phyloP scores from a whole-genome alignment of 2,113 vertebrate genomes.

The Trichechus manatus region DNA sequence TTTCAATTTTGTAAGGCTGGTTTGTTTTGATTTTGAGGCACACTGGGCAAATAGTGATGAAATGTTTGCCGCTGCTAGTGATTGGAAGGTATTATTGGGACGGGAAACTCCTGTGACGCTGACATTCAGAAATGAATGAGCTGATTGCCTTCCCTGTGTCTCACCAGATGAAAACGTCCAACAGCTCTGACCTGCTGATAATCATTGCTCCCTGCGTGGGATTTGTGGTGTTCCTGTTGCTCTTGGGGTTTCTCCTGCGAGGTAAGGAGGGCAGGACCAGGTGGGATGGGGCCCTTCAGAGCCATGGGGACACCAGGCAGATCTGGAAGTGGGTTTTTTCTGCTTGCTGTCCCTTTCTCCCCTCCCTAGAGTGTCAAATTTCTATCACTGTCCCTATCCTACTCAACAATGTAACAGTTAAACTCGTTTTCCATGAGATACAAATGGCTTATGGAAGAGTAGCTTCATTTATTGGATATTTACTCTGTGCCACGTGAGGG shows the following conservation, averaged over 20 bases:
- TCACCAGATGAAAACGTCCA: background rate
- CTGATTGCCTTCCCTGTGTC: background rate
- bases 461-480: background rate
- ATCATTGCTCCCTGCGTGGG: conserved; percentile 46
- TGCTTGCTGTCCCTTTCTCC: background rate
- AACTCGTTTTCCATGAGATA: background rate
- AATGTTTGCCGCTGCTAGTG: too few relatives aligned
- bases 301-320: background rate
- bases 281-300: too few relatives aligned
- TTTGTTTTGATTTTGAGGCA: conserved; percentile 7
- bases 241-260: background rate
- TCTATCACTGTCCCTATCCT: background rate
- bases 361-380: background rate
- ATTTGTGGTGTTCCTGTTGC: background rate
- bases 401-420: background rate
- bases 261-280: conserved; percentile 54
- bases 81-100: background rate
- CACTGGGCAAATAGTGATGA: accelerated
- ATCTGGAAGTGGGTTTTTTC: background rate
- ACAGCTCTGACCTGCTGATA: background rate
- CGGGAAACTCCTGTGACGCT: accelerated
- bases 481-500: background rate
- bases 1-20: background rate
- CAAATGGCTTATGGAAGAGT: background rate
- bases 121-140: accelerated